A percentile compares a stretch with the other conserved stretches of the same genome.
phyloP scores from a whole-genome alignment of 2,888 invertebrate species.

The Hypena proboscidalis region DNA sequence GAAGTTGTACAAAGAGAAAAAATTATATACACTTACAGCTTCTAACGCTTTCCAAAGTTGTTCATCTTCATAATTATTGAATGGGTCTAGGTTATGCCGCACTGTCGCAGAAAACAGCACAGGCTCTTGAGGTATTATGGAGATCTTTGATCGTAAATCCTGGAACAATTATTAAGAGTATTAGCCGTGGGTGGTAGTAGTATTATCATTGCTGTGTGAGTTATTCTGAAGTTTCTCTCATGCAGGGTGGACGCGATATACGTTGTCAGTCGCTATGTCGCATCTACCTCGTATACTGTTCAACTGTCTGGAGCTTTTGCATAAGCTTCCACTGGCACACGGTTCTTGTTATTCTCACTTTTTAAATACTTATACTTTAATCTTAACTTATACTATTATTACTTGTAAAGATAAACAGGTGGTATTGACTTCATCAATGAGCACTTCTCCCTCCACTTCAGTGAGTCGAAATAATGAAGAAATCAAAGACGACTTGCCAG shows the following conservation, averaged over 20 bases:
- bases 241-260: no score
- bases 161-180: no score
- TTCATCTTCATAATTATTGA: conserved; percentile 89
- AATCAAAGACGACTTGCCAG: conserved; percentile 93
- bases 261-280: no score
- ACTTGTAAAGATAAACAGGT: conserved; percentile 83
- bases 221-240: no score
- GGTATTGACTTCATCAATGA: conserved; percentile 89
- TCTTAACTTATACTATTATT: conserved; percentile 6
- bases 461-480: conserved; percentile 93
- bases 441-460: conserved; percentile 90
- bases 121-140: conserved; percentile 97
- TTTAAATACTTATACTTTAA: no score
- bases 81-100: conserved; percentile 94
- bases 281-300: no score
- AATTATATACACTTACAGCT: conserved; percentile 84
- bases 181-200: no score
- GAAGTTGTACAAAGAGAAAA: no score
- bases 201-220: no score
- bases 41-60: conserved; percentile 91
- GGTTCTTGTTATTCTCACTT: no score
- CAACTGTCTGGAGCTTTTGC: no score
- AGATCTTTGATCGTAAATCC: conserved; percentile 91
- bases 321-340: no score
- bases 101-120: conserved; percentile 93